Evolutionary conservation across 1,140 invertebrate genomes (phyloP).

Genomic region (Megalopta genalis): DNA sequence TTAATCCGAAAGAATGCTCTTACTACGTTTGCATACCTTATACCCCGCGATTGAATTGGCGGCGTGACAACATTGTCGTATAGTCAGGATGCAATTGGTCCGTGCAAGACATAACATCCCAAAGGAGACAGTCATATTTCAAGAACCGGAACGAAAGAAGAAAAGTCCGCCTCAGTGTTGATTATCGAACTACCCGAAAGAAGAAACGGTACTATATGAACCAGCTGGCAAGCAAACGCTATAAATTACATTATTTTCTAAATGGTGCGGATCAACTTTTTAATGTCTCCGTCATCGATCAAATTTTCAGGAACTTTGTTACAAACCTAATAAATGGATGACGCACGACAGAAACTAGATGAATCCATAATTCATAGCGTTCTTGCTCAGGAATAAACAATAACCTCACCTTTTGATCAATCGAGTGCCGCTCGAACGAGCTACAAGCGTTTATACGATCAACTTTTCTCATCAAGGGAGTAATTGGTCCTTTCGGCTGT

Average conservation of each 20-base stretch:
- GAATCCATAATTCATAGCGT: slow-evolving; percentile 59
- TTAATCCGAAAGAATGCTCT: not conserved
- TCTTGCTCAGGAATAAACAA: slow-evolving; percentile 56
- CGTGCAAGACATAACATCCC: slow-evolving; percentile 73
- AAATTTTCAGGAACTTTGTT: not conserved
- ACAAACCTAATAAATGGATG: not conserved
- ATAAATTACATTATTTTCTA: slow-evolving; percentile 51
- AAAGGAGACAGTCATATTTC: slow-evolving; percentile 52
- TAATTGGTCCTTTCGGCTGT: slow-evolving; percentile 38
- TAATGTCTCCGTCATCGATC: not conserved
- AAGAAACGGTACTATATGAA: slow-evolving; percentile 70
- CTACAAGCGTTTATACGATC: slow-evolving; percentile 37
- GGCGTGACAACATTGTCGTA: slow-evolving; percentile 68
- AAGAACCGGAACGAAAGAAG: slow-evolving; percentile 75
- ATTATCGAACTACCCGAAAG: slow-evolving; percentile 75
- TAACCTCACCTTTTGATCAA: slow-evolving; percentile 74
- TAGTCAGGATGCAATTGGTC: slow-evolving; percentile 66
- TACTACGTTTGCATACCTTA: slow-evolving; percentile 70
- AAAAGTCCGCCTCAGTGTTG: slow-evolving; percentile 77
- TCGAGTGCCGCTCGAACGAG: slow-evolving; percentile 11
- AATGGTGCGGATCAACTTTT: not conserved
- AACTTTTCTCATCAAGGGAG: slow-evolving; percentile 50
- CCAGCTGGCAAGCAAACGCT: slow-evolving; percentile 61
- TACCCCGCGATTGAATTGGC: slow-evolving; percentile 58
- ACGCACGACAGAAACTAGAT: not conserved